A percentile compares a stretch with the other conserved stretches of the same genome.
These are phyloP conservation scores for Pseudobourletiella spinata DNA, from an alignment of 1,140 invertebrate genomes.

Conservation along the genomic window DNA sequence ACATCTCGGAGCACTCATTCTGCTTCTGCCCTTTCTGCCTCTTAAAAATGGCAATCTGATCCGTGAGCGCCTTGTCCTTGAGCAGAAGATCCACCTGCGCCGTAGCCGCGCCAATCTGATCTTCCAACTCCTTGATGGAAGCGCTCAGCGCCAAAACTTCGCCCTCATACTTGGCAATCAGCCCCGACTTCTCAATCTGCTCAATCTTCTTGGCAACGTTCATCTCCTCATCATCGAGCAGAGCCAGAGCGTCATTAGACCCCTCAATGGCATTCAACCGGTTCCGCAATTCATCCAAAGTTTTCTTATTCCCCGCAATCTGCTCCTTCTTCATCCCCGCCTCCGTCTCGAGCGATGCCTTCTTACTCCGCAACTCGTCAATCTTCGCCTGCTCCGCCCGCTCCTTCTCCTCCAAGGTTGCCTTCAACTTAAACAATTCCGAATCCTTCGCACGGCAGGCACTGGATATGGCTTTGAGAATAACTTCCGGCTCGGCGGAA, in stretches of 20 bases:
- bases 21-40: slow-evolving; percentile 47
- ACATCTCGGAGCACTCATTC: slow-evolving; percentile 38
- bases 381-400: slow-evolving; percentile 22
- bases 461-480: slow-evolving; percentile 14
- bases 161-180: slow-evolving; percentile 20
- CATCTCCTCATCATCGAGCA: slow-evolving; percentile 20
- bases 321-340: slow-evolving; percentile 41
- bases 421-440: slow-evolving; percentile 11
- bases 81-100: slow-evolving; percentile 35
- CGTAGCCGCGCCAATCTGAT: background rate
- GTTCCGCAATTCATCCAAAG: background rate
- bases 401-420: slow-evolving; percentile 21
- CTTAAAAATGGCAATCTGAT: slow-evolving; percentile 44
- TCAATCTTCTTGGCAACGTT: slow-evolving; percentile 12
- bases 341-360: slow-evolving; percentile 40
- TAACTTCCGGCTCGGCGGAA: slow-evolving; percentile 1
- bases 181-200: slow-evolving; percentile 20
- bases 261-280: slow-evolving; percentile 16
- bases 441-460: slow-evolving; percentile 14
- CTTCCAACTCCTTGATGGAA: slow-evolving; percentile 39
- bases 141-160: slow-evolving; percentile 22
- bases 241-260: slow-evolving; percentile 11
- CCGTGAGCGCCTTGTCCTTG: slow-evolving; percentile 12
- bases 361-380: slow-evolving; percentile 14
- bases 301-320: slow-evolving; percentile 42